Conservation (phyloP, 2,797 vertebrate species). For the Catharus ustulatus region DNA sequence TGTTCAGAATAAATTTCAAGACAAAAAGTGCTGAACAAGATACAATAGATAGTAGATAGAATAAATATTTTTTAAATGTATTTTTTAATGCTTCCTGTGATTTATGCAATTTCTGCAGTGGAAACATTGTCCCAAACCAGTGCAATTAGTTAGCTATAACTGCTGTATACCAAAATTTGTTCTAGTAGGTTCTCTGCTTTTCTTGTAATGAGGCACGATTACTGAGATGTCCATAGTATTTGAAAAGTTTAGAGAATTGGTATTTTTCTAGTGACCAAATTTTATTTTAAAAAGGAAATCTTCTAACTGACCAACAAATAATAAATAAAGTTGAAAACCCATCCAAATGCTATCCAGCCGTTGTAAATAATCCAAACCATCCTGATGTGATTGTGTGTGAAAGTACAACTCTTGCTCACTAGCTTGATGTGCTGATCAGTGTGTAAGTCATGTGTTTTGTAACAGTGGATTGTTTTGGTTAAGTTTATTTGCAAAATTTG, state of each 20-base stretch:
- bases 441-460: conserved; percentile 64
- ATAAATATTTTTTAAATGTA: neutral
- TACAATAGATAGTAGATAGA: neutral
- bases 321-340: neutral
- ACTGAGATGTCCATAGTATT: neutral
- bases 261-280: neutral
- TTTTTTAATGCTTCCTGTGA: neutral
- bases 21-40: neutral
- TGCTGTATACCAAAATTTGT: neutral
- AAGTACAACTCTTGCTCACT: conserved; percentile 73
- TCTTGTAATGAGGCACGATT: neutral
- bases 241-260: neutral
- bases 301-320: neutral
- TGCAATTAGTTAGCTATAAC: neutral
- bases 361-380: neutral
- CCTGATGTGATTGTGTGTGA: conserved; percentile 72
- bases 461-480: conserved; percentile 63
- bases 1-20: neutral
- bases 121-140: neutral
- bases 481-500: conserved; percentile 72
- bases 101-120: neutral
- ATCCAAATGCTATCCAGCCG: neutral
- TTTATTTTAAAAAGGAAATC: neutral
- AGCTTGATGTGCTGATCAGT: conserved; percentile 69
- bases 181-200: neutral